Base-by-base conservation (phyloP, 1,140 invertebrate genomes). In the Aricia agestis region DNA sequence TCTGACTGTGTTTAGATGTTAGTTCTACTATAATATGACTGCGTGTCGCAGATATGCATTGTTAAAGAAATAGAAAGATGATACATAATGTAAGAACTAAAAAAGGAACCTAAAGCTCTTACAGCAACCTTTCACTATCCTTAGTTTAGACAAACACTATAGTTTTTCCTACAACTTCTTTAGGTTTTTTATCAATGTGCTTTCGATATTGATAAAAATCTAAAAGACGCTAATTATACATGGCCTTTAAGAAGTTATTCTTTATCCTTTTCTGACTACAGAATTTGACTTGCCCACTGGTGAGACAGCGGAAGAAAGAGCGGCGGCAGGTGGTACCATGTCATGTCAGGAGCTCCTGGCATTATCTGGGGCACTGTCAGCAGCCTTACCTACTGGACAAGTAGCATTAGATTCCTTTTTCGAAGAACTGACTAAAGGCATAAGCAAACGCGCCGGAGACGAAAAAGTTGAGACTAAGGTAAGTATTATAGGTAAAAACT, bases 271-370 rank as follows among this genome's bases (percentile, higher is more conserved):
- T 83, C 86, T 83, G 80, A 78, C 78, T 77, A 69, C 89, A 91
- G 89, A 91, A 74, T 91, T 91, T 86, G 89, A 91, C 84, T 80
- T 91, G 78, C 87, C 89, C 70, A 81, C 87, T 83, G 87, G 86
- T 71, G 89, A 89, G 41, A 80, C 80, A 4, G 86, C 79, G 2
- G 89, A 89, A 73, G 86, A 87, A 41, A 78, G 88, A 7, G 86
- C 90, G 1, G 89, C 85, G 0, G 85, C 87, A 0, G 89, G 86
- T 32, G 90, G 92, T 18, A 94, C 94, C 10, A 95, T 98, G 94
- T 98, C 97, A 1, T 98, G 97, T 91, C 97, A 97, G 89, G 97
- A 99, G 92, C 93, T 98, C 1, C 92, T 99, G 59, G 97, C 97
- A 41, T 92, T 98, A 32, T 96, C 96, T 65, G 97, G 98, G 59